phyloP scores from a whole-genome alignment of 2,797 vertebrate species.

The Semotilus atromaculatus region DNA sequence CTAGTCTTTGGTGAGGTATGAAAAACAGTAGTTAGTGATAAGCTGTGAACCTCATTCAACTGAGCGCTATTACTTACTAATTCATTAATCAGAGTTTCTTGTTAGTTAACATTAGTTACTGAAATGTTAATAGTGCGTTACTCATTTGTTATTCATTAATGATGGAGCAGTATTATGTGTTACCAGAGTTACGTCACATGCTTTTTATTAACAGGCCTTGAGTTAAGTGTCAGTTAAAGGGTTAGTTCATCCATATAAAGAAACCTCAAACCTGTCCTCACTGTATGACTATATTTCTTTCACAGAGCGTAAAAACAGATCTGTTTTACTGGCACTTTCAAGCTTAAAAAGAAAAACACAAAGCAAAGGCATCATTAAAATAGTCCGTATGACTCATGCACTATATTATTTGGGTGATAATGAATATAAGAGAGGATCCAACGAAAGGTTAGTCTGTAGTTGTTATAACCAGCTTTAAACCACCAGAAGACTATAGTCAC shows the following conservation, averaged over 20 bases:
- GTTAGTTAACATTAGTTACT: no score
- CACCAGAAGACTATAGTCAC: no score
- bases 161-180: no score
- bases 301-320: background rate
- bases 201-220: background rate
- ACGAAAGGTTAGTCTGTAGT: constrained; percentile 15
- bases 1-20: no score
- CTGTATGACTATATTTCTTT: background rate
- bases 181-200: background rate
- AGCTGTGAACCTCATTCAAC: no score
- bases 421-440: background rate
- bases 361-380: background rate
- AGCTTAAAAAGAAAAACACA: background rate
- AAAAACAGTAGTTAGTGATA: no score
- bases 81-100: no score
- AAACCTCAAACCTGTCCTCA: background rate
- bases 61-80: no score
- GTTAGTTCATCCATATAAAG: no score
- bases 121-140: no score
- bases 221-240: background rate
- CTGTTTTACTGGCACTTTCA: background rate
- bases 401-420: background rate
- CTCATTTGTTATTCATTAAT: no score
- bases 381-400: background rate
- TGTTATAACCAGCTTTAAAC: background rate